phyloP scores from a whole-genome alignment of 2,888 invertebrate genomes.

The Plutella xylostella region DNA sequence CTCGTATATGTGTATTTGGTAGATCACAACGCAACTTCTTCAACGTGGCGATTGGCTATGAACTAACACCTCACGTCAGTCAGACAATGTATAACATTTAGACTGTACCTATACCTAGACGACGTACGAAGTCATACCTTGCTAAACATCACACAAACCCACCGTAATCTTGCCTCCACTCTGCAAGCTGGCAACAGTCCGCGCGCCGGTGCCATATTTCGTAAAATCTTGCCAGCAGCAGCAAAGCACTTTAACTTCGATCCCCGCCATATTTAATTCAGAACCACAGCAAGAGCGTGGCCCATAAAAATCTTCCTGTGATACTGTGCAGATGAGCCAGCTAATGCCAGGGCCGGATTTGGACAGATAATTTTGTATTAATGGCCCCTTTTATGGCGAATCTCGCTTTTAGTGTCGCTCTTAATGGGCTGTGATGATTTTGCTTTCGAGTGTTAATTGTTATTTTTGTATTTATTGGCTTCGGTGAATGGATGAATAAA shows the following conservation, averaged over 20 bases:
- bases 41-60: too few relatives aligned
- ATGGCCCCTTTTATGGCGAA: conserved; percentile 62
- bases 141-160: too few relatives aligned
- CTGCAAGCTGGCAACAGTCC: too few relatives aligned
- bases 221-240: conserved; percentile 53
- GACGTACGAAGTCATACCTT: too few relatives aligned
- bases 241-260: conserved; percentile 43
- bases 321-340: conserved; percentile 66
- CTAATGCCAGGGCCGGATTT: conserved; percentile 47
- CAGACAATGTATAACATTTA: too few relatives aligned
- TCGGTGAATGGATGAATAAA: too few relatives aligned
- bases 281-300: not conserved
- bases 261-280: not conserved
- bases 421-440: conserved; percentile 60
- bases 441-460: not conserved
- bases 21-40: too few relatives aligned
- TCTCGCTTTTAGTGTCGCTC: conserved; percentile 52
- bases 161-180: too few relatives aligned
- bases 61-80: too few relatives aligned
- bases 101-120: too few relatives aligned
- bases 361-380: conserved; percentile 47
- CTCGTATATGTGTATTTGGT: too few relatives aligned
- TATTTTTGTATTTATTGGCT: too few relatives aligned
- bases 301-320: conserved; percentile 63
- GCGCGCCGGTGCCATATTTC: conserved; percentile 38